These are phyloP conservation scores for Sminthurides aquaticus DNA, from an alignment of 2,888 invertebrate genomes.

Conservation along the genomic window DNA sequence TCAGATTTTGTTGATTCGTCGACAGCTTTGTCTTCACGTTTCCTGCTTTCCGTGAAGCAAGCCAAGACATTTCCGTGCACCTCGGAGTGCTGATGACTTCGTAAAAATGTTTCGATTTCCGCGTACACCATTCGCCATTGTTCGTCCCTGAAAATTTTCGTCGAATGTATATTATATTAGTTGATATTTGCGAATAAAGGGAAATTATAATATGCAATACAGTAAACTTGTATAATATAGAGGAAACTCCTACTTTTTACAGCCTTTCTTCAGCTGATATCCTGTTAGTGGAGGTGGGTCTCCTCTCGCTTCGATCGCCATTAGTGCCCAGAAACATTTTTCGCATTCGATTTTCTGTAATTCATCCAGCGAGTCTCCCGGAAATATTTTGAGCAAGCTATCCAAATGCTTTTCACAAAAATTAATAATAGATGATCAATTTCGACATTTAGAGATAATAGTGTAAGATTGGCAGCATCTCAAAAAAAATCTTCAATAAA, in stretches of 20 bases:
- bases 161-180: too few species aligned
- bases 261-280: conserved; percentile 48
- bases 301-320: conserved; percentile 41
- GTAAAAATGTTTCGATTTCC: conserved; percentile 76
- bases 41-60: conserved; percentile 55
- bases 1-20: conserved; percentile 4
- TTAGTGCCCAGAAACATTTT: conserved; percentile 38
- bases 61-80: conserved; percentile 70
- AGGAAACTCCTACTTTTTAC: conserved; percentile 45
- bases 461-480: neutral
- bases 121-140: conserved; percentile 85
- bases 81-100: conserved; percentile 67
- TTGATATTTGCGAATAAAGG: too few species aligned
- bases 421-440: neutral
- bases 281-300: conserved; percentile 43
- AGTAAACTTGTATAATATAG: neutral
- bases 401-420: conserved; percentile 37
- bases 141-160: conserved; percentile 62
- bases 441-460: neutral
- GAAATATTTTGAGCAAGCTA: conserved; percentile 29
- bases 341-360: conserved; percentile 38
- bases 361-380: conserved; percentile 35
- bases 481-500: neutral
- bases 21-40: conserved; percentile 7
- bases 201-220: neutral